Percentiles rank a stretch among this genome's conserved stretches.
These are phyloP conservation scores for Gavialis gangeticus DNA, from an alignment of 2,113 vertebrate species.

Conservation along the genomic window DNA sequence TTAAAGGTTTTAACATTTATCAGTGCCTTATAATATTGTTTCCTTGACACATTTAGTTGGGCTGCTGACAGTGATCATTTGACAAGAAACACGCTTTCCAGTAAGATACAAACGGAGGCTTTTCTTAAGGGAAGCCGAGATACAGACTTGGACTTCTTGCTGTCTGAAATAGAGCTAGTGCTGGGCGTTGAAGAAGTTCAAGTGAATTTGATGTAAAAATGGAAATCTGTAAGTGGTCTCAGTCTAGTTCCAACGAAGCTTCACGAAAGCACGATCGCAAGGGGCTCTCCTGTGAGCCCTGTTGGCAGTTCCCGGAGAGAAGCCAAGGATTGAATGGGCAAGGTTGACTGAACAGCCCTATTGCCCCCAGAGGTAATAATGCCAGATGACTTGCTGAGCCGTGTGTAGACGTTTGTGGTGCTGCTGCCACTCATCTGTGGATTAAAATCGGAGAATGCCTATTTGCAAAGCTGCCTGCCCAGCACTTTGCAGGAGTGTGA, in stretches of 20 bases:
- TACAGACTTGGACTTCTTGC: conserved; percentile 11
- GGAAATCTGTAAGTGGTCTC: not conserved
- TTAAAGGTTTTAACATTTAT: conserved; percentile 64
- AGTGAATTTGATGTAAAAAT: not conserved
- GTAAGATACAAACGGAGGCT: conserved; percentile 19
- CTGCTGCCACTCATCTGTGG: not conserved
- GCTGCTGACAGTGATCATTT: conserved; percentile 40
- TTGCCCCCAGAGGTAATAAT: accelerated
- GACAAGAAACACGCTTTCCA: conserved; percentile 41
- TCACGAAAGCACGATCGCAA: too few species aligned
- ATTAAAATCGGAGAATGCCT: not conserved
- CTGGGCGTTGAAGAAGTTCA: conserved; percentile 1
- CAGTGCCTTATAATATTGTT: conserved; percentile 44
- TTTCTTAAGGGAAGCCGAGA: conserved; percentile 13
- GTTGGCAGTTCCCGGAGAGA: not conserved
- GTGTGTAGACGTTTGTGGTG: not conserved
- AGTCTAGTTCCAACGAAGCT: not conserved
- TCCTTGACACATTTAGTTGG: conserved; percentile 60
- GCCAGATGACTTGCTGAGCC: accelerated
- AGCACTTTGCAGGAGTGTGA: not conserved
- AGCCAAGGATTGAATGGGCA: not conserved
- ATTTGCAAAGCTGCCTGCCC: not conserved
- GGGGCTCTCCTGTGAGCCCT: not conserved
- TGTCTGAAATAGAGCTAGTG: conserved; percentile 13
- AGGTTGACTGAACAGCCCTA: not conserved